Base-by-base conservation (phyloP, 1,140 invertebrate species). In the Amphibalanus amphitrite region DNA sequence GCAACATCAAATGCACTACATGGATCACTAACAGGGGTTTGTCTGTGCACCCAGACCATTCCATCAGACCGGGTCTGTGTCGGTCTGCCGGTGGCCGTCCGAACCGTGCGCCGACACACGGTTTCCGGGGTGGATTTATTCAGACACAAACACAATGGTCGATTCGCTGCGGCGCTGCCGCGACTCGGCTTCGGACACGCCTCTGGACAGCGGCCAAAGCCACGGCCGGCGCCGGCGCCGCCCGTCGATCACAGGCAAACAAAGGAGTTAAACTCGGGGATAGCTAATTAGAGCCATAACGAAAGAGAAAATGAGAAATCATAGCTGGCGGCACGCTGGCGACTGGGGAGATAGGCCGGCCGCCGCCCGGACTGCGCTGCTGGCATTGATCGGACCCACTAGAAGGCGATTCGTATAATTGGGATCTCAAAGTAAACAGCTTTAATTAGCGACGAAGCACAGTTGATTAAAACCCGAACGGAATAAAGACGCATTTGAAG, bases 301-400 rank as follows among this genome's bases (percentile, higher is more conserved):
- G 47, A 59, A 59, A 59, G 47, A 59, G 47, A 59, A 59, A 59
- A 59, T 59, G 47, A 59, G 47, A 59, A 59, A 59, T 59, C 47
- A 59, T 59, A 59, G 47, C 47, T 23, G 47, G 47, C 47, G 47
- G 47, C 47, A n/a, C 20, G 13, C 6, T 13, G 13, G 13, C 1
- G 13, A 13, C 47, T 8, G 47, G 47, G 47, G 47, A 59, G 47
- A 59, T 59, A 23, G n/a, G n/a, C n/a, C 4, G 15, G 4, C 33
- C 33, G 33, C 33, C 20, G 10, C 20, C 47, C 13, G 20, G 10
- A 20, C 47, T 23, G 47, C 10, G 23, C 47, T n/a, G 10, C 47
- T 59, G 47, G 47, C 47, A 59, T 59, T 59, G 47, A 59, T 59
- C 47, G 47, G 20, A 8, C 1, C 6, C 6, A 6, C 10, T 20